A percentile compares a stretch with the other conserved stretches of the same genome.
Conservation (phyloP, 2,888 invertebrate species). For the Rutpela maculata region DNA sequence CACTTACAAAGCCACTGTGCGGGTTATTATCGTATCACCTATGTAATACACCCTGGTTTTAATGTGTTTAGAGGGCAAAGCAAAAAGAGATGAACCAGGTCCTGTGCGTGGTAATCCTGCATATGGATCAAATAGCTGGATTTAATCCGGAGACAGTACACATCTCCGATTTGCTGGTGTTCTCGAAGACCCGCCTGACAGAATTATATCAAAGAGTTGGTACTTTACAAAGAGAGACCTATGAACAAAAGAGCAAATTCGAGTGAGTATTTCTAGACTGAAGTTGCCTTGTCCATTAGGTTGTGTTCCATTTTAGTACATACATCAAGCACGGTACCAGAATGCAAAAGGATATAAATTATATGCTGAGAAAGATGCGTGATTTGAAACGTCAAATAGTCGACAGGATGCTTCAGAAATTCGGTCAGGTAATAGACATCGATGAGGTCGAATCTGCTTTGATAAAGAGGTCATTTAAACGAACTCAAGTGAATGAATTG, state of each 20-base stretch:
- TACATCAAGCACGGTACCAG: constrained; percentile 82
- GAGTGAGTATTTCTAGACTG: constrained; percentile 72
- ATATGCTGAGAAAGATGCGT: constrained; percentile 79
- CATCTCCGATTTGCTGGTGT: constrained; percentile 78
- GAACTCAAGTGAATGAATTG: constrained; percentile 75
- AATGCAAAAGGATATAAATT: constrained; percentile 82
- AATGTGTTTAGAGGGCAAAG: constrained; percentile 78
- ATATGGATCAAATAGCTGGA: constrained; percentile 82
- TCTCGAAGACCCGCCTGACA: constrained; percentile 78
- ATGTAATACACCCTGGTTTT: too few species aligned
- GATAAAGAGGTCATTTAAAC: constrained; percentile 74
- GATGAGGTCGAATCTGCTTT: constrained; percentile 77
- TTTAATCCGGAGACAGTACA: constrained; percentile 70
- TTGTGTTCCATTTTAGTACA: constrained; percentile 72
- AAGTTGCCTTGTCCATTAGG: constrained; percentile 7
- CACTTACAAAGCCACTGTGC: too few species aligned
- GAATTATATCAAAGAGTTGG: constrained; percentile 79
- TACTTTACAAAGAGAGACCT: constrained; percentile 81
- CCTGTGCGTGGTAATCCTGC: constrained; percentile 81
- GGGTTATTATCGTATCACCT: too few species aligned
- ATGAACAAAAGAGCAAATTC: constrained; percentile 78
- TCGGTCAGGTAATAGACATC: constrained; percentile 76
- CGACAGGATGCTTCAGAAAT: constrained; percentile 76
- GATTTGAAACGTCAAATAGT: constrained; percentile 76
- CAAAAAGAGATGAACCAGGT: constrained; percentile 88